Evolutionary conservation across 1,140 invertebrate genomes (phyloP).

Genomic region (Bombus sylvicola): DNA sequence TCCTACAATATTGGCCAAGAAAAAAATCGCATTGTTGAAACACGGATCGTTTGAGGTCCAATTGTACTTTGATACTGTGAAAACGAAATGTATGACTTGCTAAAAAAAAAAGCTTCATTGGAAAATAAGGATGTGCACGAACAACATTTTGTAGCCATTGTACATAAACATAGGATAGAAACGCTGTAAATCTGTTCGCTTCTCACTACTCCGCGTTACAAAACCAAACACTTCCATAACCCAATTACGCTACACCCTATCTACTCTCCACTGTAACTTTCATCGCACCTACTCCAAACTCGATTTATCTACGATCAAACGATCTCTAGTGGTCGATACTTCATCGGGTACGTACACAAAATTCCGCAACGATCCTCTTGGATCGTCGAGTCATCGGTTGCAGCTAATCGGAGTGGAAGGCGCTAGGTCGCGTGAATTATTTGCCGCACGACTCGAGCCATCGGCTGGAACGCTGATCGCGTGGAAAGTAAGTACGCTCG

Average conservation of each 20-base stretch:
- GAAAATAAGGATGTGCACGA: no score
- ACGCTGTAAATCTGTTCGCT: neutral
- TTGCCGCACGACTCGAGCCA: conserved; percentile 3
- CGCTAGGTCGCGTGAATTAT: conserved; percentile 21
- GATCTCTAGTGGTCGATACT: neutral
- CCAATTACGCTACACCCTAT: neutral
- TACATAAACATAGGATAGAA: no score
- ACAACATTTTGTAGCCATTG: no score
- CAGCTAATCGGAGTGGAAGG: neutral
- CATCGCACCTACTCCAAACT: neutral
- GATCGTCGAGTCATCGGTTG: neutral
- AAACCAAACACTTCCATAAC: neutral
- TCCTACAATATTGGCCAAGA: no score
- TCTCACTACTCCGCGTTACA: neutral
- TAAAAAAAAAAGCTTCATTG: no score
- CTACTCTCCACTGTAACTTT: neutral
- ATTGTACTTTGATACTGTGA: no score
- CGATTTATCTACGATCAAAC: neutral
- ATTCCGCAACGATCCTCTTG: neutral
- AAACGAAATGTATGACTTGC: no score
- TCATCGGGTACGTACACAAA: neutral
- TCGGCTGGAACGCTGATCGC: conserved; percentile 18
- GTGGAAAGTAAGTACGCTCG: conserved; percentile 27
- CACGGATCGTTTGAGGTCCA: no score
- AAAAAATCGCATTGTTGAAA: no score